Evolutionary conservation across 2,888 invertebrate species (phyloP).

Genomic region (Desoria tigrina): DNA sequence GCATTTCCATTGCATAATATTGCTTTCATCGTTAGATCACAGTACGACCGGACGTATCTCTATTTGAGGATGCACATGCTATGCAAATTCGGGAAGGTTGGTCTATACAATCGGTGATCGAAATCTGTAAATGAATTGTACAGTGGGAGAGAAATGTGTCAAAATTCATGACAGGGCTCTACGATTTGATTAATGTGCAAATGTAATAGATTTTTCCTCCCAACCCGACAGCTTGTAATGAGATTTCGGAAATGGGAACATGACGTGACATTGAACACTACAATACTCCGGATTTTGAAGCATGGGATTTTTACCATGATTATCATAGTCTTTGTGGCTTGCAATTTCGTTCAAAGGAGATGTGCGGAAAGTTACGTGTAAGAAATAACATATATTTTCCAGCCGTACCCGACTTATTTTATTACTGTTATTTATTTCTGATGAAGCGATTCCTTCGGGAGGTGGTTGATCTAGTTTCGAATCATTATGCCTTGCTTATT

Average conservation of each 20-base stretch:
- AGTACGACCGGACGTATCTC: background rate
- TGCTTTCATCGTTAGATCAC: background rate
- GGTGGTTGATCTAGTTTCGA: background rate
- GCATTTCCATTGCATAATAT: conserved; percentile 26
- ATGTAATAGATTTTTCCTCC: too few relatives aligned
- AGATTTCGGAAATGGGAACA: conserved; percentile 27
- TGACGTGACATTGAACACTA: conserved; percentile 26
- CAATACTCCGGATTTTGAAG: conserved; percentile 28
- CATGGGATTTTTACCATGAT: conserved; percentile 23
- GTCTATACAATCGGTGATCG: too few relatives aligned
- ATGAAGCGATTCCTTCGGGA: too few relatives aligned
- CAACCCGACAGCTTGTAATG: conserved; percentile 18
- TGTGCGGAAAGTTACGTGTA: conserved; percentile 13
- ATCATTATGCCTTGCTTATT: too few relatives aligned
- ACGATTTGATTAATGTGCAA: too few relatives aligned
- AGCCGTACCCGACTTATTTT: too few relatives aligned
- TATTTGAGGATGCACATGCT: conserved; percentile 15
- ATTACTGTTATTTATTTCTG: too few relatives aligned
- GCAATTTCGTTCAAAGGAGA: conserved; percentile 14
- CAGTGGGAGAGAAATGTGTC: too few relatives aligned
- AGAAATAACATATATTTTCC: background rate
- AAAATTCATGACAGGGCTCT: too few relatives aligned
- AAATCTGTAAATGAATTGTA: too few relatives aligned
- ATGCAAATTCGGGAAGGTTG: conserved; percentile 18
- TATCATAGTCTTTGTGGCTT: conserved; percentile 23